These are phyloP conservation scores for Melinaea marsaeus DNA, from an alignment of 2,888 invertebrate species.

Conservation along the genomic window DNA sequence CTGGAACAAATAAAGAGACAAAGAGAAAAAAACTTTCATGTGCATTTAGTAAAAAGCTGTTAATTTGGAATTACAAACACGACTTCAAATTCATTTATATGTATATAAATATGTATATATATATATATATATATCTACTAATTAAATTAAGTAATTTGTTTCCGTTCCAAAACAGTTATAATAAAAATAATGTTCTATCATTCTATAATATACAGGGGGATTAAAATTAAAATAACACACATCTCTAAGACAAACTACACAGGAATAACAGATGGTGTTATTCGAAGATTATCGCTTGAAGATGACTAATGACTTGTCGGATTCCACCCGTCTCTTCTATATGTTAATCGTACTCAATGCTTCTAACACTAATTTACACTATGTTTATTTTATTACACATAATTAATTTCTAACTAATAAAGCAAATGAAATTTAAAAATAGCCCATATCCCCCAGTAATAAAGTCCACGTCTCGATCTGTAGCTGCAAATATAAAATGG, in stretches of 20 bases:
- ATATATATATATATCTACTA: too few species aligned
- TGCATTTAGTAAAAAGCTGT: too few species aligned
- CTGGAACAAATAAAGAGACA: too few species aligned
- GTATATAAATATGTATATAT: too few species aligned
- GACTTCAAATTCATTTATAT: too few species aligned
- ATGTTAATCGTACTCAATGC: slow-evolving; percentile 70
- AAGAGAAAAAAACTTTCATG: too few species aligned
- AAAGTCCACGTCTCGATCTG: slow-evolving; percentile 9
- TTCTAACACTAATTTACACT: slow-evolving; percentile 68
- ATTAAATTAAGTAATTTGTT: not conserved
- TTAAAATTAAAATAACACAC: slow-evolving; percentile 29
- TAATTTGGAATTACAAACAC: too few species aligned
- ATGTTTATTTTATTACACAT: slow-evolving; percentile 63
- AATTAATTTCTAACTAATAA: slow-evolving; percentile 32
- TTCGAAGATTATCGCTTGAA: slow-evolving; percentile 69
- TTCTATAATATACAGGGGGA: slow-evolving; percentile 20
- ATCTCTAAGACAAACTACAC: slow-evolving; percentile 29
- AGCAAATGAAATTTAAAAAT: slow-evolving; percentile 10
- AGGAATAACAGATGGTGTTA: slow-evolving; percentile 65
- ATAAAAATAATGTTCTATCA: slow-evolving; percentile 1
- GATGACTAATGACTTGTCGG: slow-evolving; percentile 69
- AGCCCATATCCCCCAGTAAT: slow-evolving; percentile 19
- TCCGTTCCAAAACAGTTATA: not conserved
- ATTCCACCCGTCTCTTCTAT: slow-evolving; percentile 51
- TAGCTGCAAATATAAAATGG: slow-evolving; percentile 24